These are phyloP conservation scores for Onychostruthus taczanowskii DNA, from an alignment of 2,113 vertebrate species.

Conservation along the genomic window DNA sequence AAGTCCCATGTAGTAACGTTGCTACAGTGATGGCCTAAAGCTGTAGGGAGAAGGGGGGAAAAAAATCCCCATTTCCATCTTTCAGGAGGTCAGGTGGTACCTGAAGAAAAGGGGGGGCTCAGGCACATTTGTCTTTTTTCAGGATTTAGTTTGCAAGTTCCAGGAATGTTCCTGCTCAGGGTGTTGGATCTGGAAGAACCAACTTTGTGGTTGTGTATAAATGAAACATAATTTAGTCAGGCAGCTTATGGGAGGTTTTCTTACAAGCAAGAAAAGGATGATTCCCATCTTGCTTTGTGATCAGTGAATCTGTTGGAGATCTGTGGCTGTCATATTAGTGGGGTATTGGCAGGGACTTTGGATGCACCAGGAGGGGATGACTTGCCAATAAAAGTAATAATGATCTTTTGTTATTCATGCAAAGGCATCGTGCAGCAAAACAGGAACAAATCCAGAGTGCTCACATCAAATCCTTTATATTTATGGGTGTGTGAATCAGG, in stretches of 20 bases:
- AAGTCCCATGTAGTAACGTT: rapidly evolving
- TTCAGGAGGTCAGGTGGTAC: background rate
- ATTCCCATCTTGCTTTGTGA: background rate
- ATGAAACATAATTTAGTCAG: background rate
- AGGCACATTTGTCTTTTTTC: background rate
- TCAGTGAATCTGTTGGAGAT: background rate
- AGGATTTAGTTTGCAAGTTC: background rate
- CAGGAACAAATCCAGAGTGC: background rate
- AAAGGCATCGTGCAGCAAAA: background rate
- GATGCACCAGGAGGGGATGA: rapidly evolving
- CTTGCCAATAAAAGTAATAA: background rate
- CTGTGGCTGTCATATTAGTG: background rate
- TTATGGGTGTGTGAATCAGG: background rate
- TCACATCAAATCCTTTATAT: background rate
- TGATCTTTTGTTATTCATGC: background rate
- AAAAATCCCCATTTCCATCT: rapidly evolving
- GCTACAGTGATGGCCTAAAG: background rate
- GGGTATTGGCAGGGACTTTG: background rate
- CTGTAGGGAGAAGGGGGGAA: background rate
- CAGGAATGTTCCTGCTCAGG: background rate
- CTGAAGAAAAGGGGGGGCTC: rapidly evolving
- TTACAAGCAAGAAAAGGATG: background rate
- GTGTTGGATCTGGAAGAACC: background rate
- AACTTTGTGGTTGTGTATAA: background rate
- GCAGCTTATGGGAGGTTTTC: background rate